A percentile compares a stretch with the other conserved stretches of the same genome.
These are phyloP conservation scores for Chlamydotis undulata DNA, from an alignment of 2,113 vertebrate genomes.

Conservation along the genomic window DNA sequence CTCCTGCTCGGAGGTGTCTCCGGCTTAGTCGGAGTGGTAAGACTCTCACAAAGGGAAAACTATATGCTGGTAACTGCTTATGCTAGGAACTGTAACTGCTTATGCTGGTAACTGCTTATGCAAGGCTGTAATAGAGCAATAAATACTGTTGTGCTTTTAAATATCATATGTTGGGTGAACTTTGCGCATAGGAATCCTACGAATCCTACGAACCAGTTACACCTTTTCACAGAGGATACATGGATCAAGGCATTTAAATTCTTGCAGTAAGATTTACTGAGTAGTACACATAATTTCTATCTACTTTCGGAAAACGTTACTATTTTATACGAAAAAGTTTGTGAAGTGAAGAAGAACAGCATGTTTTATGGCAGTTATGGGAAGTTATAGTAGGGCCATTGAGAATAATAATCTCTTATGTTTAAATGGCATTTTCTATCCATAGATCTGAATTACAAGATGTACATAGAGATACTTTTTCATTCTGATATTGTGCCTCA, in stretches of 20 bases:
- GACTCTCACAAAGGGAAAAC: too few species aligned
- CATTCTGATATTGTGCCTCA: not conserved
- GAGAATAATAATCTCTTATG: not conserved
- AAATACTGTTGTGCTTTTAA: too few species aligned
- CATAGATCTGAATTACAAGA: not conserved
- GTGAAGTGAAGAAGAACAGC: not conserved
- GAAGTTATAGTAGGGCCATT: not conserved
- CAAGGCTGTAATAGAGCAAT: too few species aligned
- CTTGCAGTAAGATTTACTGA: not conserved
- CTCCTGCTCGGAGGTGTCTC: too few species aligned
- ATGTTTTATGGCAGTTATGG: not conserved
- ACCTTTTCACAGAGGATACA: not conserved
- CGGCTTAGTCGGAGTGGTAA: too few species aligned
- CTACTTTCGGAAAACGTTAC: not conserved
- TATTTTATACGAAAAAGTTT: not conserved
- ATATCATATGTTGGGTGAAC: too few species aligned
- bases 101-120: too few species aligned
- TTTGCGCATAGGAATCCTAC: too few species aligned
- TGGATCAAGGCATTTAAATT: not conserved
- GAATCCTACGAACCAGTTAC: too few species aligned
- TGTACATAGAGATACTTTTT: rapidly evolving
- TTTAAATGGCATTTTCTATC: not conserved
- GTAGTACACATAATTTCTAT: not conserved
- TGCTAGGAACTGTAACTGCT: too few species aligned
- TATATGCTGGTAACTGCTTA: too few species aligned